These are phyloP conservation scores for Scylla paramamosain DNA, from an alignment of 1,140 invertebrate species.

Conservation along the genomic window DNA sequence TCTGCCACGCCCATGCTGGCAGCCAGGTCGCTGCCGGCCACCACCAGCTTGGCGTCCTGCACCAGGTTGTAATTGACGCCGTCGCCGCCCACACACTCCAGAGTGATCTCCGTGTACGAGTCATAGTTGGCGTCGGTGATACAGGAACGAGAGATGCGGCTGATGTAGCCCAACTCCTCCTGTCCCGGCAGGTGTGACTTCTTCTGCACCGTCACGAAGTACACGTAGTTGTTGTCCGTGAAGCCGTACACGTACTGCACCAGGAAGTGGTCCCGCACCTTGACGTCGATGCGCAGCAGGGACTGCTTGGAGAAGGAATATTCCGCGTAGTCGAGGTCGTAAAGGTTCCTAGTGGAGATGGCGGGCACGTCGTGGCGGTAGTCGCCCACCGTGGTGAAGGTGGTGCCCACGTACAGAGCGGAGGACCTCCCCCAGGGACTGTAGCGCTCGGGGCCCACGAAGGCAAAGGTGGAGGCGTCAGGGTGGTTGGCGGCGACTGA, in stretches of 20 bases:
- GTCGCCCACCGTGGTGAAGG: constrained; percentile 94
- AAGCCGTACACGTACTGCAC: constrained; percentile 98
- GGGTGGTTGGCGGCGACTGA: constrained; percentile 95
- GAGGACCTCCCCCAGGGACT: constrained; percentile 87
- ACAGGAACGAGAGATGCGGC: constrained; percentile 89
- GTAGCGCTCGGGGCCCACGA: constrained; percentile 94
- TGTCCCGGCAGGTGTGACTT: constrained; percentile 90
- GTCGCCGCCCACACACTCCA: constrained; percentile 79
- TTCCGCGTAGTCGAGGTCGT: constrained; percentile 89
- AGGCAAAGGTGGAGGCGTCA: constrained; percentile 93
- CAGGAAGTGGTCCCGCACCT: constrained; percentile 95
- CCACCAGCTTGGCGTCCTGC: constrained; percentile 92
- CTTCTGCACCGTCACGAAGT: constrained; percentile 97
- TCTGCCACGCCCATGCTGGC: constrained; percentile 88
- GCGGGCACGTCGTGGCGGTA: constrained; percentile 96
- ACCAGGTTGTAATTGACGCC: constrained; percentile 90
- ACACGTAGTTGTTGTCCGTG: constrained; percentile 95
- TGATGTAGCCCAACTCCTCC: constrained; percentile 90
- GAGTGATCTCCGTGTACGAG: constrained; percentile 89
- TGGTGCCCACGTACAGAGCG: constrained; percentile 96
- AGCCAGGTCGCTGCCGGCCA: constrained; percentile 90
- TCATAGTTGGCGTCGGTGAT: constrained; percentile 96
- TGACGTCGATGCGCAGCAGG: constrained; percentile 93
- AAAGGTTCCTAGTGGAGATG: constrained; percentile 91
- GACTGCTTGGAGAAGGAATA: constrained; percentile 93